Evolutionary conservation across 2,113 vertebrate genomes (phyloP).

Genomic region (Piprites chloris): DNA sequence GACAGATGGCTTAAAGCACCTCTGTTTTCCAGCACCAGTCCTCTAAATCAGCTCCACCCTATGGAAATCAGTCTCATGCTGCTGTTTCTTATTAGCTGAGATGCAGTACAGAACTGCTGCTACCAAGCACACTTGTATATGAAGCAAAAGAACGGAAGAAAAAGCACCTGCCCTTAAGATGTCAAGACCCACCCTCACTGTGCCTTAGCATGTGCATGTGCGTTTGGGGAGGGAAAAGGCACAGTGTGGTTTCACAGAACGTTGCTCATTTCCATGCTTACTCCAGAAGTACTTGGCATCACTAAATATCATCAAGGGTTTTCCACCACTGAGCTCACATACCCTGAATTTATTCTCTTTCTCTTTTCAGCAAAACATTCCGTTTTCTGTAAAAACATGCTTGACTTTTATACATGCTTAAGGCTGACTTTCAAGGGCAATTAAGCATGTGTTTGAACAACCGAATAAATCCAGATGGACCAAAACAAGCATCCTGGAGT

Average conservation of each 20-base stretch:
- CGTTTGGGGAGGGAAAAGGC: not conserved
- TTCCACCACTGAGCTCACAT: not conserved
- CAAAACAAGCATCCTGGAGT: not conserved
- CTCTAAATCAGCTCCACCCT: not conserved
- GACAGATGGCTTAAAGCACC: not conserved
- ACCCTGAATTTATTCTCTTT: not conserved
- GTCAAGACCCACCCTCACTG: not conserved
- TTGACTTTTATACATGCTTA: not conserved
- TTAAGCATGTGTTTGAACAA: not conserved
- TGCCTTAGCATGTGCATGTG: accelerated
- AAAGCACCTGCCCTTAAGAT: not conserved
- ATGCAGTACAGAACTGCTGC: not conserved
- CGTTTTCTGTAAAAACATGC: not conserved
- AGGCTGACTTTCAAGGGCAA: not conserved
- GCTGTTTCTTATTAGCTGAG: not conserved
- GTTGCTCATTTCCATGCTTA: not conserved
- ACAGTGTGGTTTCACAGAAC: not conserved
- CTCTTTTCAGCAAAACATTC: not conserved
- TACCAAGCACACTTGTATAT: not conserved
- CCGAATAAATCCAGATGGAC: not conserved
- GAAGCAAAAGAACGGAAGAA: not conserved
- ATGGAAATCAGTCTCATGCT: not conserved
- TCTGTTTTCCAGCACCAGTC: not conserved
- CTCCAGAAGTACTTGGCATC: not conserved
- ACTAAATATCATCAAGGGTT: not conserved